Evolutionary conservation across 2,888 invertebrate genomes (phyloP).

Genomic region (Ophion costatus): DNA sequence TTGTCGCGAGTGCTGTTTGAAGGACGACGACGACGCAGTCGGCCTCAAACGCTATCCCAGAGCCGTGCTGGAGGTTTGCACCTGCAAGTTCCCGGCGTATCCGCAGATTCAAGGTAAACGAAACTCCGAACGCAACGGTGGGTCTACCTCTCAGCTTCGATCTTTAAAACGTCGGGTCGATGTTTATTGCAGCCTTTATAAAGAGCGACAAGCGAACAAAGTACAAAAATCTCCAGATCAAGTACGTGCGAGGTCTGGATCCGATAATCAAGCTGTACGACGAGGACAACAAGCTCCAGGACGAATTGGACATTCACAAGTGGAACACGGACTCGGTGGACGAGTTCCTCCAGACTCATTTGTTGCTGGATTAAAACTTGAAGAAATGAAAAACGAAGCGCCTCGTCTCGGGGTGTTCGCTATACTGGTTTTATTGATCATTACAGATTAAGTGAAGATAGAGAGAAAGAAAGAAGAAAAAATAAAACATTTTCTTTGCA

Average conservation of each 20-base stretch:
- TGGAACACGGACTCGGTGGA: conserved; percentile 99
- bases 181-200: conserved; percentile 90
- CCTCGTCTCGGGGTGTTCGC: conserved; percentile 31
- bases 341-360: conserved; percentile 96
- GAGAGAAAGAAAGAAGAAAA: conserved; percentile 39
- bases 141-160: background rate
- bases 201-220: conserved; percentile 95
- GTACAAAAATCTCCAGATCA: conserved; percentile 95
- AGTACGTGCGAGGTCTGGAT: conserved; percentile 96
- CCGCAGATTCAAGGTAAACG: conserved; percentile 95
- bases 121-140: background rate
- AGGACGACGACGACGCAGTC: conserved; percentile 87
- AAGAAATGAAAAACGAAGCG: background rate
- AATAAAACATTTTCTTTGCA: conserved; percentile 58
- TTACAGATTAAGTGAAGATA: conserved; percentile 59
- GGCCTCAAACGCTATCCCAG: conserved; percentile 91
- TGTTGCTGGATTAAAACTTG: conserved; percentile 81
- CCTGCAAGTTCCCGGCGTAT: conserved; percentile 98
- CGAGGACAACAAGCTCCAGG: conserved; percentile 92
- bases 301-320: conserved; percentile 97
- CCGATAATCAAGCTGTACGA: conserved; percentile 97
- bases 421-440: conserved; percentile 15
- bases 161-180: background rate
- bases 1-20: conserved; percentile 92
- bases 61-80: conserved; percentile 97